A percentile compares a stretch with the other conserved stretches of the same genome.
phyloP scores from a whole-genome alignment of 2,113 vertebrate species.

The Natator depressus region DNA sequence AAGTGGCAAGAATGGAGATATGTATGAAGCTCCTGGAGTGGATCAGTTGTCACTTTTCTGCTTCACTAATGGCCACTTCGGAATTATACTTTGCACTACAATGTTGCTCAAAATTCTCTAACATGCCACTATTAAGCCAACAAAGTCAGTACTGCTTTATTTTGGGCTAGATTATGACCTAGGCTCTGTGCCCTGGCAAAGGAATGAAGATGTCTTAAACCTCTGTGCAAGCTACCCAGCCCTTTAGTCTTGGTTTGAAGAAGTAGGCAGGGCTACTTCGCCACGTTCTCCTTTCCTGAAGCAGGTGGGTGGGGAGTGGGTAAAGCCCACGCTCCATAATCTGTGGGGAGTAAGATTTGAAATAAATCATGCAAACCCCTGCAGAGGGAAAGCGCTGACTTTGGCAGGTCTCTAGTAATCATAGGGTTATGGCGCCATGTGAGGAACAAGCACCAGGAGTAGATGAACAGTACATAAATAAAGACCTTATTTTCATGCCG shows the following conservation, averaged over 20 bases:
- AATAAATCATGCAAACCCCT: neutral
- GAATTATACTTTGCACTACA: neutral
- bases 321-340: neutral
- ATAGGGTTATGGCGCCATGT: neutral
- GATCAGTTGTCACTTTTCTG: neutral
- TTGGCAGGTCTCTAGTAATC: neutral
- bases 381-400: neutral
- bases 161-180: neutral
- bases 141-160: neutral
- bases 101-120: neutral
- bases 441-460: constrained; percentile 22
- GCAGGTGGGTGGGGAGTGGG: neutral
- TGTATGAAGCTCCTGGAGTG: neutral
- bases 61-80: neutral
- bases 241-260: neutral
- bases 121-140: neutral
- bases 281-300: neutral
- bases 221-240: neutral
- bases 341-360: neutral
- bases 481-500: constrained; percentile 26
- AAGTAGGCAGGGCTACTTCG: neutral
- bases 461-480: constrained; percentile 54
- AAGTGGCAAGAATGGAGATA: fast-evolving
- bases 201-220: neutral
- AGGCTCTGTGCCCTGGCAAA: neutral